These are phyloP conservation scores for Aspidapion aeneum DNA, from an alignment of 2,888 invertebrate species.

Conservation along the genomic window DNA sequence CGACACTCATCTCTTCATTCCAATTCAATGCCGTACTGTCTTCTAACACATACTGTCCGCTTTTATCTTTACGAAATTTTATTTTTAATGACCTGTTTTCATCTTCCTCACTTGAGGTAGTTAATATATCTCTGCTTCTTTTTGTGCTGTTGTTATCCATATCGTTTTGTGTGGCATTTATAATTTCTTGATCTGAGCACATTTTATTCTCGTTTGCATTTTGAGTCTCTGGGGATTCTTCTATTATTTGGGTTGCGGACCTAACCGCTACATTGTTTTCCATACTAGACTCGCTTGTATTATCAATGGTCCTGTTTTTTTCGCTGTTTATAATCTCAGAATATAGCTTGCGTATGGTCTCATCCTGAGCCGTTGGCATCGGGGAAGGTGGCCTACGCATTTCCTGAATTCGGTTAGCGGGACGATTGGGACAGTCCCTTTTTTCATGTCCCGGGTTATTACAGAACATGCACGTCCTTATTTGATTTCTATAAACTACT, in stretches of 20 bases:
- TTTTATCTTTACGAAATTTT: not conserved
- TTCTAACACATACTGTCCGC: not conserved
- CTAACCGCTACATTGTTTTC: not conserved
- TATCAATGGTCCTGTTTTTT: not conserved
- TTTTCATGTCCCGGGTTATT: not conserved
- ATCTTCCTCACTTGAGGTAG: not conserved
- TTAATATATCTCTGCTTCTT: not conserved
- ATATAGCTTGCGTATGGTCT: not conserved
- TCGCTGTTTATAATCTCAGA: not conserved
- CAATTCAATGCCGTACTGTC: too few species aligned
- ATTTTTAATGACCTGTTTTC: not conserved
- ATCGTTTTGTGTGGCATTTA: not conserved
- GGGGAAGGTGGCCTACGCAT: not conserved
- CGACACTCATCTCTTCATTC: not conserved
- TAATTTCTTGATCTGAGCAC: not conserved
- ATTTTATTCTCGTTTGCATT: not conserved
- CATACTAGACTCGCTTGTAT: not conserved
- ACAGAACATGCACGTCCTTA: not conserved
- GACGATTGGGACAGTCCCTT: not conserved
- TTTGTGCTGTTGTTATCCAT: not conserved
- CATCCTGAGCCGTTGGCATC: not conserved
- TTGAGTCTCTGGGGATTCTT: not conserved
- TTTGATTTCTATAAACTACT: not conserved
- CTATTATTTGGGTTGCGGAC: not conserved
- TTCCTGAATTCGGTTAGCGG: not conserved